Percentiles rank a stretch among this genome's conserved stretches.
Evolutionary conservation across 2,113 vertebrate genomes (phyloP).

Genomic region (Coracopsis vasa): DNA sequence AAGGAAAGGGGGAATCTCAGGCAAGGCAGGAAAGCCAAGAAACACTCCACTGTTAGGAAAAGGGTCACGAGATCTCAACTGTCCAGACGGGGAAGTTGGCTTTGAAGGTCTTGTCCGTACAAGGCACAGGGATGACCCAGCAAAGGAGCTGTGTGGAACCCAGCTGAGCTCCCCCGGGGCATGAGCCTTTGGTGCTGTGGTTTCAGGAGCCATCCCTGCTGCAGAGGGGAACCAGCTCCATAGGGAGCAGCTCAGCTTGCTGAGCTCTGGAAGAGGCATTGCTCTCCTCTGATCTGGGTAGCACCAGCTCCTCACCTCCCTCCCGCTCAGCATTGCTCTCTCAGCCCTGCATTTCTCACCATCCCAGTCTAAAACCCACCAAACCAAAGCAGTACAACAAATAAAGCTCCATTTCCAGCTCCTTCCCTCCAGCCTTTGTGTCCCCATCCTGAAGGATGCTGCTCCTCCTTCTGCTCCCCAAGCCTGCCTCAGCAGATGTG

Average conservation of each 20-base stretch:
- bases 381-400: background rate
- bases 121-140: background rate
- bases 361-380: background rate
- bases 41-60: rapidly evolving
- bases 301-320: background rate
- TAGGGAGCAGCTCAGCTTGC: background rate
- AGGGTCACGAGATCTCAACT: rapidly evolving
- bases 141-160: rapidly evolving
- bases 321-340: rapidly evolving
- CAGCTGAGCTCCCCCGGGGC: rapidly evolving
- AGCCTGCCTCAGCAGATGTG: background rate
- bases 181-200: rapidly evolving
- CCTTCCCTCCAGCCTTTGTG: background rate
- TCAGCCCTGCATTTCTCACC: background rate
- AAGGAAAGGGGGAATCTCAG: background rate
- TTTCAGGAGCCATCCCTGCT: background rate
- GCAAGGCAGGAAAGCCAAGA: background rate
- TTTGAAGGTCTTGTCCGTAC: background rate
- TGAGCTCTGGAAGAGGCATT: background rate
- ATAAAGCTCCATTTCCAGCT: background rate
- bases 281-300: background rate
- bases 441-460: background rate
- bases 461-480: background rate
- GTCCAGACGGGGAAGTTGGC: background rate
- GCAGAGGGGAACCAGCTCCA: background rate